These are phyloP conservation scores for Copidosoma aretas DNA, from an alignment of 2,888 invertebrate species.

Conservation along the genomic window DNA sequence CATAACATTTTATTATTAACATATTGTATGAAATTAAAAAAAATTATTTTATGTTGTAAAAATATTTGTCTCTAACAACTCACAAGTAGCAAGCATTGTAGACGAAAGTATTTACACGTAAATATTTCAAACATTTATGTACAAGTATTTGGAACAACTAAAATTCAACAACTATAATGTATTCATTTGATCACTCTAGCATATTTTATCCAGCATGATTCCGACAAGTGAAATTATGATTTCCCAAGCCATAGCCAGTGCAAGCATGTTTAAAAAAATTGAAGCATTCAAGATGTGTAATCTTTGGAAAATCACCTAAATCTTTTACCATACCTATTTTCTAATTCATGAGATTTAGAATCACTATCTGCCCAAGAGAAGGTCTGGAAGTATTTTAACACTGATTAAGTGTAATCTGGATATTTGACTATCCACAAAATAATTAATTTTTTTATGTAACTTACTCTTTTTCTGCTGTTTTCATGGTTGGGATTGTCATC, in stretches of 20 bases:
- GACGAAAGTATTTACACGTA: too few species aligned
- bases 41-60: too few species aligned
- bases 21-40: too few species aligned
- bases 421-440: background rate
- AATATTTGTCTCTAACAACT: too few species aligned
- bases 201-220: too few species aligned
- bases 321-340: slow-evolving; percentile 52
- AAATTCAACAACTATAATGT: too few species aligned
- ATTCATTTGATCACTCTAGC: too few species aligned
- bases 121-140: too few species aligned
- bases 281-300: background rate
- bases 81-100: too few species aligned
- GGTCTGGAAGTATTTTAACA: slow-evolving; percentile 49
- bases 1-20: too few species aligned
- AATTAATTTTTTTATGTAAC: slow-evolving; percentile 18
- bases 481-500: slow-evolving; percentile 40
- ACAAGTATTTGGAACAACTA: too few species aligned
- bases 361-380: slow-evolving; percentile 55
- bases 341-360: slow-evolving; percentile 53
- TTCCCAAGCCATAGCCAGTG: background rate
- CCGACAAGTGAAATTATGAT: background rate
- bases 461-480: slow-evolving; percentile 50
- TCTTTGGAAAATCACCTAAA: slow-evolving; percentile 41
- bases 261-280: background rate
- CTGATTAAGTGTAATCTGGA: too few species aligned